These are phyloP conservation scores for Psittacula cyanocephala DNA, from an alignment of 2,113 vertebrate genomes.

Conservation along the genomic window DNA sequence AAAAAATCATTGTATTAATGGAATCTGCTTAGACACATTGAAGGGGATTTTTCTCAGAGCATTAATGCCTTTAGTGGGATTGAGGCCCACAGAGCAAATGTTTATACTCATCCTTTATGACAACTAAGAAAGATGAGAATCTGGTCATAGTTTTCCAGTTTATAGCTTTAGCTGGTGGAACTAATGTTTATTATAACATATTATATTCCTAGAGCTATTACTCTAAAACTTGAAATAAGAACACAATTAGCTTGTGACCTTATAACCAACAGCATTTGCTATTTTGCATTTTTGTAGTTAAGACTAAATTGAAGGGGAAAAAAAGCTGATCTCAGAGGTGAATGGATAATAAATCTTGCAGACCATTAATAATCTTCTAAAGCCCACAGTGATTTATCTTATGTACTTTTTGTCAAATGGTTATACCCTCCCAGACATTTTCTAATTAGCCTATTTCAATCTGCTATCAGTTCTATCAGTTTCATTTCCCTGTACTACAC, in stretches of 20 bases:
- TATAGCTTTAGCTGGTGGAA: not conserved
- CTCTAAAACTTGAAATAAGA: not conserved
- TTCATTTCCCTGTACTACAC: constrained; percentile 45
- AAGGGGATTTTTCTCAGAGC: not conserved
- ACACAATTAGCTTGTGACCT: constrained; percentile 12
- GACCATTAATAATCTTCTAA: constrained; percentile 39
- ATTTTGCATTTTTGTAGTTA: not conserved
- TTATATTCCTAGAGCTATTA: not conserved
- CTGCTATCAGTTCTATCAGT: constrained; percentile 19
- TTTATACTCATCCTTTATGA: not conserved
- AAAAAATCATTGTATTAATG: not conserved
- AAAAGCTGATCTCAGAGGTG: not conserved
- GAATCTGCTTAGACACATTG: not conserved
- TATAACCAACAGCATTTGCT: not conserved
- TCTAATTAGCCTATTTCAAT: constrained; percentile 54
- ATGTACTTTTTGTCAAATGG: not conserved
- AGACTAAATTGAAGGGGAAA: not conserved
- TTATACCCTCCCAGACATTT: constrained; percentile 1
- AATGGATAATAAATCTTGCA: constrained; percentile 5
- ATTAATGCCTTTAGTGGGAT: not conserved
- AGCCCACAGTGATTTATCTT: constrained; percentile 1
- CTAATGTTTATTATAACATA: not conserved
- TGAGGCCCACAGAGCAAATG: not conserved
- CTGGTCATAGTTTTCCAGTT: not conserved
- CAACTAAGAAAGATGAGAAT: not conserved